Evolutionary conservation across 2,888 invertebrate species (phyloP).

Genomic region (Lutraria lutraria): DNA sequence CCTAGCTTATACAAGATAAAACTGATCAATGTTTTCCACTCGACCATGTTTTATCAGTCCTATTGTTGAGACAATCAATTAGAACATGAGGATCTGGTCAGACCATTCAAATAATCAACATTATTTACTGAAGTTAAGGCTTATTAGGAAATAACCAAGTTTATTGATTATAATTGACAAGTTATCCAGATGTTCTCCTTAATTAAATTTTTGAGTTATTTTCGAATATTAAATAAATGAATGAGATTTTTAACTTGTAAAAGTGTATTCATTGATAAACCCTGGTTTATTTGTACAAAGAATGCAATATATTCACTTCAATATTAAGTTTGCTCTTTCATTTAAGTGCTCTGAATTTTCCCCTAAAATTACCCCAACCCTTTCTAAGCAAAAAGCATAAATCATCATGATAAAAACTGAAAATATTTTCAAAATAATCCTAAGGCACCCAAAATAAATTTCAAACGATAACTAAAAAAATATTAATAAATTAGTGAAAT

Average conservation of each 20-base stretch:
- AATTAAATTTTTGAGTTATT: not conserved
- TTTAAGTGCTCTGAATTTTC: too few relatives aligned
- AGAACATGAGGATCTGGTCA: not conserved
- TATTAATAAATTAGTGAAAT: too few relatives aligned
- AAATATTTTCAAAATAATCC: too few relatives aligned
- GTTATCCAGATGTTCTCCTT: not conserved
- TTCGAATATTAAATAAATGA: not conserved
- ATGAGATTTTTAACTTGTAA: not conserved
- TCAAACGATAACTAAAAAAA: too few relatives aligned
- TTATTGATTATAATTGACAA: not conserved
- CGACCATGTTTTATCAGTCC: not conserved
- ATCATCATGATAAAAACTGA: too few relatives aligned
- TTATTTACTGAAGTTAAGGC: conserved; percentile 13
- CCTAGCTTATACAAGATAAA: conserved; percentile 11
- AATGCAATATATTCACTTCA: too few relatives aligned
- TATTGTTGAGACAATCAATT: conserved; percentile 19
- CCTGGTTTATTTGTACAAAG: too few relatives aligned
- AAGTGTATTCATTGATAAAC: too few relatives aligned
- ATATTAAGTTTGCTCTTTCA: too few relatives aligned
- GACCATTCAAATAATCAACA: not conserved
- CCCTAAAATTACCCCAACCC: too few relatives aligned
- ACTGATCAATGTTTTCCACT: not conserved
- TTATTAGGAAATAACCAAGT: conserved; percentile 2
- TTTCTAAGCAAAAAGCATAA: too few relatives aligned
- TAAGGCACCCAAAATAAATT: too few relatives aligned